Evolutionary conservation across 2,113 vertebrate genomes (phyloP), one percentile per base, ranked within the genome.

Genomic region (Setophaga kirtlandii): DNA sequence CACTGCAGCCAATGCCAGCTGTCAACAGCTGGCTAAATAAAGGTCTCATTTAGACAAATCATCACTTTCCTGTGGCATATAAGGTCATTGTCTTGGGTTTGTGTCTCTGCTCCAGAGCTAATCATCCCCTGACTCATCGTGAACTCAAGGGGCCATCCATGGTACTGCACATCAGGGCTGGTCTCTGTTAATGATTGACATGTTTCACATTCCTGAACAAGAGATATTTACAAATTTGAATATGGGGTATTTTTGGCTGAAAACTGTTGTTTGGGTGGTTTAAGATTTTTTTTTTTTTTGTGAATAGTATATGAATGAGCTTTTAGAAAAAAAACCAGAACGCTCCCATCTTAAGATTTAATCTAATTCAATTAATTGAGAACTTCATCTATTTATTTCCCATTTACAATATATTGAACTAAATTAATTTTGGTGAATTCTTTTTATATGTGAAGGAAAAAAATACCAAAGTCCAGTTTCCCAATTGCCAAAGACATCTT

Each of bases 11-110:
- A 41, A 60, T 60, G 64, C 62, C 49, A 76, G 21, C 52, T 96
- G 50, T 83, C 56, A 74, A 31, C 41, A n/a, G 56, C 52, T 83
- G 50, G 42, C 35, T 63, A 67, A 96, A 85, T 83, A 94, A 94
- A 94, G 30, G 41, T 9, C 86, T 90, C 55, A 93, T 88, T 95
- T 91, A 92, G 87, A 96, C 28, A 89, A 97, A 89, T 10, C 22
- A 73, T 68, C 28, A 17, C 41, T 70, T 44, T 65, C 37, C 25
- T 60, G 46, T 75, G 62, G n/a, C 11, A 33, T 24, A 3, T 47
- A 23, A 1, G 5, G 20, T 31, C 39, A 42, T 44, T 78, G 58
- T 11, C 31, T 59, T 80, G 50, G 63, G n/a, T 75, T 62, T 78
- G 21, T 55, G 85, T 62, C 17, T 85, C 33, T 42, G 39, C 13